Evolutionary conservation across 2,888 invertebrate species (phyloP).

Genomic region (Brenthis hecate): DNA sequence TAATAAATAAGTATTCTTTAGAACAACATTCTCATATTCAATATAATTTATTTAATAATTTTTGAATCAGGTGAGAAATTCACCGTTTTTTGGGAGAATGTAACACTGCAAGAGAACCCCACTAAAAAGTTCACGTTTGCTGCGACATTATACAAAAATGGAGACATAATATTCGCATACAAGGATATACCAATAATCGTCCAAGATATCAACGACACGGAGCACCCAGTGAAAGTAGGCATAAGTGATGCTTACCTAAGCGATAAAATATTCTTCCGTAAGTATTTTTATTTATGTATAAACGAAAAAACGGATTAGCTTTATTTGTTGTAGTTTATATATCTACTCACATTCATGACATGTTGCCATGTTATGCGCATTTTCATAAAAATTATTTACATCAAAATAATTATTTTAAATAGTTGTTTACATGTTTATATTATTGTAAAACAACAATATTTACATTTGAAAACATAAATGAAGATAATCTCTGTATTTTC

Average conservation of each 20-base stretch:
- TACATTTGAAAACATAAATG: no score
- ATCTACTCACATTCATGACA: no score
- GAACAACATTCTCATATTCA: not conserved
- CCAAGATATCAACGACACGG: constrained; percentile 88
- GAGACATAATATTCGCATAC: constrained; percentile 96
- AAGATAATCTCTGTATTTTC: no score
- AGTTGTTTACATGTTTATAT: no score
- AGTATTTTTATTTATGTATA: constrained; percentile 62
- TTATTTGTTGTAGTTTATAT: not conserved
- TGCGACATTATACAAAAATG: constrained; percentile 91
- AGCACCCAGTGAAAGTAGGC: constrained; percentile 98
- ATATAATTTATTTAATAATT: not conserved
- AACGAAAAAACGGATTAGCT: not conserved
- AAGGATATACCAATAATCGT: constrained; percentile 91
- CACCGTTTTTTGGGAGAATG: constrained; percentile 97
- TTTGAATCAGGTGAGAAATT: constrained; percentile 88
- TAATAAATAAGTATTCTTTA: not conserved
- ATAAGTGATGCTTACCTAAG: constrained; percentile 98
- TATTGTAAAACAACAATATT: no score
- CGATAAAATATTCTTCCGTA: constrained; percentile 92
- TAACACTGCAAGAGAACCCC: constrained; percentile 90
- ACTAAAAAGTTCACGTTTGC: constrained; percentile 93
- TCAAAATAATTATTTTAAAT: no score
- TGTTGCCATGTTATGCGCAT: no score
- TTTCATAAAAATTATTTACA: no score